Base-by-base conservation (phyloP, 2,797 vertebrate genomes). In the Labroides dimidiatus region DNA sequence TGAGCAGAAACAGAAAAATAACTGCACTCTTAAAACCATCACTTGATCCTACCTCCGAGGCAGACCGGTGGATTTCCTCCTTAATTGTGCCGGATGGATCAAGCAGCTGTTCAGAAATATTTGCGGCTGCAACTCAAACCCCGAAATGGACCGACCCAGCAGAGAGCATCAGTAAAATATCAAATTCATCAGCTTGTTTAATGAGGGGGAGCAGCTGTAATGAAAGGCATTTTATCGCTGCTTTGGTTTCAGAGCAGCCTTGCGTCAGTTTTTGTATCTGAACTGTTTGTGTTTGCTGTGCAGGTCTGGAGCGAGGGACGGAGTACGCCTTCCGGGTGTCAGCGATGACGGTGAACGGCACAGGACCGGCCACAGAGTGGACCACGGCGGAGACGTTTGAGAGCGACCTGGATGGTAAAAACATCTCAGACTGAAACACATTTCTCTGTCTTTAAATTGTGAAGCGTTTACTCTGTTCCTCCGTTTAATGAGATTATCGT, bases 381-480 rank as follows among this genome's bases (percentile, higher is more conserved):
- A 78, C 92, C 13, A 85, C 96, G 0, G 91, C 96, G 0, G 98
- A 99, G 90, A 99, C 98, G 0, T 99, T 99, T 78, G 97, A 99
- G 93, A 99, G 96, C 12, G 98, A 99, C 81, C 92, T 99, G 44
- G 98, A 99, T 2, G 98, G 98, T 99, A 95, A 93, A 86, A 36
- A 21, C 41, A 37, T 11, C 42, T 15, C 39, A 17, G 4, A 27
- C 20, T 39, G 4, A 75, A 54, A 17, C 12, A 43, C 41, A 56
- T 44, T 23, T 27, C n/a, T 3, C 13, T 0, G 10, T 10, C 23
- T 39, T 54, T 59, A 21, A 37, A 30, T 20, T 51, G 42, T 8
- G 16, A 12, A 33, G 8, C 8, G 23, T n/a, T n/a, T n/a, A n/a
- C n/a, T n/a, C n/a, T n/a, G n/a, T n/a, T n/a, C n/a, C n/a, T n/a